A percentile compares a stretch with the other conserved stretches of the same genome.
Conservation (phyloP, 2,113 vertebrate genomes). For the Crotalus horridus region DNA sequence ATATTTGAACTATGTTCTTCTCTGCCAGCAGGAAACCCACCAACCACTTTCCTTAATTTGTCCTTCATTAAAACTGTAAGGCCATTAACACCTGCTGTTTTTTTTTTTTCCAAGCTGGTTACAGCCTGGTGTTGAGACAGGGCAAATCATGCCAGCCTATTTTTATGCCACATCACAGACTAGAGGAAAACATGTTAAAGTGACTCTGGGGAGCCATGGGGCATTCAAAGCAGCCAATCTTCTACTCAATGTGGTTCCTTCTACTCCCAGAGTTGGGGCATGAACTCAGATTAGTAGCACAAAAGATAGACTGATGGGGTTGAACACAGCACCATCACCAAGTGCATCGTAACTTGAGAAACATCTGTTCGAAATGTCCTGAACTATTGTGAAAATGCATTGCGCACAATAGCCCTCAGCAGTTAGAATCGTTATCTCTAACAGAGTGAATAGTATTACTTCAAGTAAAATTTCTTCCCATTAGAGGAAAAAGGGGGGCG, state of each 20-base stretch:
- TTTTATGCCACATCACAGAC: not conserved
- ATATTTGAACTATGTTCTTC: not conserved
- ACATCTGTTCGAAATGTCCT: conserved; percentile 47
- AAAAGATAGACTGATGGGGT: not conserved
- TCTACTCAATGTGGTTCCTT: not conserved
- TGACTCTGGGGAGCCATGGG: not conserved
- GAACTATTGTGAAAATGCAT: not conserved
- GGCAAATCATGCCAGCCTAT: not conserved
- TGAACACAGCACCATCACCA: not conserved
- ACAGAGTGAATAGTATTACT: conserved; percentile 29
- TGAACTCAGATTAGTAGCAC: not conserved
- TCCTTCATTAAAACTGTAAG: not conserved
- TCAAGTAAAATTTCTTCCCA: conserved; percentile 31
- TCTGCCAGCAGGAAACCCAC: not conserved
- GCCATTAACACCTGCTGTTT: not conserved
- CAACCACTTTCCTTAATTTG: not conserved
- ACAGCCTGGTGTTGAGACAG: not conserved
- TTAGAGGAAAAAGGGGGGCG: not conserved
- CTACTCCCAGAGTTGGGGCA: not conserved
- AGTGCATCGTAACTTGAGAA: not conserved
- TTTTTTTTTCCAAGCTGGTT: not conserved
- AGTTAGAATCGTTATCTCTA: conserved; percentile 13
- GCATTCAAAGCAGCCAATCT: not conserved
- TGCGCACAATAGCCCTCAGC: conserved; percentile 21
- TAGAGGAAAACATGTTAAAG: not conserved